A percentile compares a stretch with the other conserved stretches of the same genome.
phyloP scores from a whole-genome alignment of 2,113 vertebrate genomes.

The Eulacestoma nigropectus region DNA sequence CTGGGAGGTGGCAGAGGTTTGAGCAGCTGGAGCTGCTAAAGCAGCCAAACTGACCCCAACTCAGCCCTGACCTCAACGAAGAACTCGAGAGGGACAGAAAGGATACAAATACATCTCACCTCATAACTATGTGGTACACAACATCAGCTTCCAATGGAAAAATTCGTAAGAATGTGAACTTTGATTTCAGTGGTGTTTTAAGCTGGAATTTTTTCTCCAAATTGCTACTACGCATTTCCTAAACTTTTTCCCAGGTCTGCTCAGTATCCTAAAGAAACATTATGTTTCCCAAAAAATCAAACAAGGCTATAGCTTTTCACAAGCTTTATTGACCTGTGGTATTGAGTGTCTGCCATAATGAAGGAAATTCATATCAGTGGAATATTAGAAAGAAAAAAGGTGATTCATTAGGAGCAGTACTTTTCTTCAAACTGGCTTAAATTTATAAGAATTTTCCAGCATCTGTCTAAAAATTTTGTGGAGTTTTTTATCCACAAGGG shows the following conservation, averaged over 20 bases:
- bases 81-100: not conserved
- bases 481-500: not conserved
- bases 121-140: not conserved
- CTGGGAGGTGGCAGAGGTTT: not conserved
- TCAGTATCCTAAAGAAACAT: conserved; percentile 5
- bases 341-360: not conserved
- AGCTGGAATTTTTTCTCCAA: not conserved
- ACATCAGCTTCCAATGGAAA: conserved; percentile 16
- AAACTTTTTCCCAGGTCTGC: not conserved
- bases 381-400: not conserved
- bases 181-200: conserved; percentile 20
- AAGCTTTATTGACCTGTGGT: not conserved
- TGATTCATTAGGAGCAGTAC: not conserved
- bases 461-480: not conserved
- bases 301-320: not conserved
- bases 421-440: conserved; percentile 10
- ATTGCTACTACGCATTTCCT: not conserved
- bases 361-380: not conserved
- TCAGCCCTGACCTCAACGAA: not conserved
- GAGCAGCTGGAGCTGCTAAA: not conserved
- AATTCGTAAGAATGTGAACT: conserved; percentile 6
- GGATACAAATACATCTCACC: conserved; percentile 22
- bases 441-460: not conserved
- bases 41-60: not conserved
- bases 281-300: conserved; percentile 33